Evolutionary conservation across 2,797 vertebrate genomes (phyloP), one percentile per base, ranked within the genome.

Genomic region (Mus minutoides): DNA sequence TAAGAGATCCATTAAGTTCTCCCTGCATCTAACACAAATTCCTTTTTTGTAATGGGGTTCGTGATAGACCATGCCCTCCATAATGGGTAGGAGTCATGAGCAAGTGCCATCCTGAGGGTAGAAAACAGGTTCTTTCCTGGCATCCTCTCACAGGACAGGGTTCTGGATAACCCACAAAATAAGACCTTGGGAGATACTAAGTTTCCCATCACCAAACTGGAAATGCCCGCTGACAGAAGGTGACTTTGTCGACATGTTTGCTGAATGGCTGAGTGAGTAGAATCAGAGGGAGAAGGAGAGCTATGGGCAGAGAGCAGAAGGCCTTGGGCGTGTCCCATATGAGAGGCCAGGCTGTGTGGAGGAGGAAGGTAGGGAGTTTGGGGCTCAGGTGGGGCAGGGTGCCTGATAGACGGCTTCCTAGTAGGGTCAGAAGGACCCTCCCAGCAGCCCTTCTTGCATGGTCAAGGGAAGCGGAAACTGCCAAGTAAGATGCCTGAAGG

Each of bases 401-500:
- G 34, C 19, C 22, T 13, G 24, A 43, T 29, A 26, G 12, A 8
- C 21, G 17, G 64, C 40, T 60, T 83, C 84, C 21, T 40, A 77
- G 52, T 19, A 29, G 77, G 60, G 71, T 92, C 34, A 11, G 75
- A 76, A 56, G 71, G 52, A 21, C 67, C 43, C n/a, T 3, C 73
- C 86, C 54, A n/a, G 52, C 24, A 54, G n/a, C 62, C 34, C 11
- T 29, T 6, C n/a, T 8, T 21, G 14, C 24, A 22, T 54, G 54
- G 83, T 62, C 37, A 77, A 34, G 92, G 92, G 77, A 95, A 97
- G 77, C n/a, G 37, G 71, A 92, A 78, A 91, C 87, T 54, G 12
- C 86, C 40, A 10, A 40, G 75, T 90, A 49, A 43, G 64, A 58
- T 49, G 95, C 97, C 97, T 2, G 17, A 90, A 95, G 97, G 96